These are phyloP conservation scores for Linurgus olivaceus DNA, from an alignment of 2,797 vertebrate species.

Conservation along the genomic window DNA sequence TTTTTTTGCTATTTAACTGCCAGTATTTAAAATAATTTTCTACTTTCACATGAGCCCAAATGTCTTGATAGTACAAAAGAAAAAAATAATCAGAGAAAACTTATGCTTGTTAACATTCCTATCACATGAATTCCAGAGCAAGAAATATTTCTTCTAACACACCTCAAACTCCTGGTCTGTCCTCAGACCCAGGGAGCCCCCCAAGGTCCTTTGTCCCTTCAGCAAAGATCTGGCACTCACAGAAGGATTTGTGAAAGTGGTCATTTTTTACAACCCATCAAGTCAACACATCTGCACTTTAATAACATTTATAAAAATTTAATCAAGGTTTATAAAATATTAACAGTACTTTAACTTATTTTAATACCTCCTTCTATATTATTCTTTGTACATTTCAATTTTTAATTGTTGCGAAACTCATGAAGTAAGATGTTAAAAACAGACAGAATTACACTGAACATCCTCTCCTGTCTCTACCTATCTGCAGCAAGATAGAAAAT, in stretches of 20 bases:
- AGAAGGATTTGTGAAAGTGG: conserved; percentile 6
- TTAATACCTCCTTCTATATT: conserved; percentile 60
- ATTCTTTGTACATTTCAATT: conserved; percentile 65
- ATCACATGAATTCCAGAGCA: neutral
- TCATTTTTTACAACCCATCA: conserved; percentile 37
- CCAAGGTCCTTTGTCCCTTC: neutral
- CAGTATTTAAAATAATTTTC: neutral
- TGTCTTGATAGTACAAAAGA: neutral
- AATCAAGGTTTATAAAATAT: conserved; percentile 75
- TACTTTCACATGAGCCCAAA: neutral
- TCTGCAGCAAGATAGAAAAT: neutral
- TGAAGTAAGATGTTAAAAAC: conserved; percentile 59
- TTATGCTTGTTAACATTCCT: neutral
- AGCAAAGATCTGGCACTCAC: neutral
- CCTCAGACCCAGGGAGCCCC: neutral
- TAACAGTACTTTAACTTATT: conserved; percentile 63
- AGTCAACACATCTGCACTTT: conserved; percentile 41
- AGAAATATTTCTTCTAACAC: neutral
- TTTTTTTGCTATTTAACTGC: neutral
- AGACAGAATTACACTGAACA: conserved; percentile 44
- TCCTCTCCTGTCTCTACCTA: neutral
- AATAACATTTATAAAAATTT: conserved; percentile 74
- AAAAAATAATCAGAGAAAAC: neutral
- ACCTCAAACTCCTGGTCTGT: neutral
- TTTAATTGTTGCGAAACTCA: conserved; percentile 70